Evolutionary conservation across 1,140 invertebrate genomes (phyloP).

Genomic region (Drosophila virilis): DNA sequence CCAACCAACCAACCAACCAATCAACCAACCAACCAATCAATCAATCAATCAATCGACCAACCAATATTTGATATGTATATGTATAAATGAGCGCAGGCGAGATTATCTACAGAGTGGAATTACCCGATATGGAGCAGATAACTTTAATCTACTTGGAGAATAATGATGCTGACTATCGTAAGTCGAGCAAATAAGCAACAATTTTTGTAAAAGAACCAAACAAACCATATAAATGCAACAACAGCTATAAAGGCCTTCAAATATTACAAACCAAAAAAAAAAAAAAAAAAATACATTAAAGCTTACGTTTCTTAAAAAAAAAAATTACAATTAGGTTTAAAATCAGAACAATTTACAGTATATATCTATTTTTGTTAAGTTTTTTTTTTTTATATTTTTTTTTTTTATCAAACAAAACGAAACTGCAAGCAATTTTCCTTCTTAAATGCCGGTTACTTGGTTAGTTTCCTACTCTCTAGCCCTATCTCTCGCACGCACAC

Average conservation of each 20-base stretch:
- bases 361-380: conserved; percentile 44
- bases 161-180: conserved; percentile 88
- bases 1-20: conserved; percentile 47
- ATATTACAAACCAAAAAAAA: conserved; percentile 31
- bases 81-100: conserved; percentile 86
- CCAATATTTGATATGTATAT: conserved; percentile 34
- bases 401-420: conserved; percentile 36
- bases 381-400: conserved; percentile 27
- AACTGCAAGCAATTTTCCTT: conserved; percentile 42
- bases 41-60: conserved; percentile 55
- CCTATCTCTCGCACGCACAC: conserved; percentile 16
- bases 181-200: conserved; percentile 86
- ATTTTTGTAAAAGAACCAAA: conserved; percentile 61
- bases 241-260: conserved; percentile 56
- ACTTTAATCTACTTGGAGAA: conserved; percentile 95
- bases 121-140: conserved; percentile 95
- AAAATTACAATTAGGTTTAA: conserved; percentile 30
- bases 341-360: conserved; percentile 51
- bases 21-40: conserved; percentile 34
- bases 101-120: conserved; percentile 95
- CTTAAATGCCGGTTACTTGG: conserved; percentile 26
- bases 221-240: conserved; percentile 51
- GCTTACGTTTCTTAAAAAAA: conserved; percentile 51
- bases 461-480: conserved; percentile 34
- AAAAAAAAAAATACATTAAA: conserved; percentile 30